Evolutionary conservation across 1,140 invertebrate species (phyloP).

Genomic region (Pseudomyrmex sp.): DNA sequence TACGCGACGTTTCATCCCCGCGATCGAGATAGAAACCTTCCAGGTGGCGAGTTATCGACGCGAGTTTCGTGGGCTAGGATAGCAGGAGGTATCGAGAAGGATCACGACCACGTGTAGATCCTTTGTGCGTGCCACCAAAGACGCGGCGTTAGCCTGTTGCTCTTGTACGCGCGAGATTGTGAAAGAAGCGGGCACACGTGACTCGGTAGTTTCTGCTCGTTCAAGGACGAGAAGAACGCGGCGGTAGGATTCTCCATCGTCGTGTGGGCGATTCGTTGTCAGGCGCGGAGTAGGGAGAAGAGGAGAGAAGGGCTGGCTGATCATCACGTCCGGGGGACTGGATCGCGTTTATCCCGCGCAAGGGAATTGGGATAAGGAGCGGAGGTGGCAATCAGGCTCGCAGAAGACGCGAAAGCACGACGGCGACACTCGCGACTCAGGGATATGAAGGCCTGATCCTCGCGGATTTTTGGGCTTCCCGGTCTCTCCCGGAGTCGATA

Average conservation of each 20-base stretch:
- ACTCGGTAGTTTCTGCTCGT: background rate
- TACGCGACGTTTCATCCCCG: conserved; percentile 1
- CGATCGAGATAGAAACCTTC: conserved; percentile 36
- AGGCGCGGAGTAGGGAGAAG: too few relatives aligned
- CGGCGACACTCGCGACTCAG: conserved; percentile 22
- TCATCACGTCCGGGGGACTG: conserved; percentile 26
- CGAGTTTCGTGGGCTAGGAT: conserved; percentile 76
- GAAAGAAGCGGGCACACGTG: conserved; percentile 41
- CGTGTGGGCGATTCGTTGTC: too few relatives aligned
- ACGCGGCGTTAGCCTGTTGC: conserved; percentile 68
- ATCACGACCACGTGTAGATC: conserved; percentile 55
- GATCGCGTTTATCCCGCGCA: conserved; percentile 69
- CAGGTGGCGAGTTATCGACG: conserved; percentile 58
- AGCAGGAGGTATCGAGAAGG: conserved; percentile 68
- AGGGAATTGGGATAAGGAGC: conserved; percentile 81
- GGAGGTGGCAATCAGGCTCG: conserved; percentile 77
- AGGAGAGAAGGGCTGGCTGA: background rate
- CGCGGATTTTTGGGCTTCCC: conserved; percentile 76
- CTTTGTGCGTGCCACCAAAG: conserved; percentile 44
- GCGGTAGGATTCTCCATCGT: background rate
- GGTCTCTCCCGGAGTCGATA: conserved; percentile 62
- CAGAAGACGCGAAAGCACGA: conserved; percentile 71
- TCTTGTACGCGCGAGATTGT: background rate
- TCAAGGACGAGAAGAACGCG: conserved; percentile 35
- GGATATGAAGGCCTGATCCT: conserved; percentile 78